phyloP scores from a whole-genome alignment of 2,797 vertebrate species.

The Hippoglossus hippoglossus region DNA sequence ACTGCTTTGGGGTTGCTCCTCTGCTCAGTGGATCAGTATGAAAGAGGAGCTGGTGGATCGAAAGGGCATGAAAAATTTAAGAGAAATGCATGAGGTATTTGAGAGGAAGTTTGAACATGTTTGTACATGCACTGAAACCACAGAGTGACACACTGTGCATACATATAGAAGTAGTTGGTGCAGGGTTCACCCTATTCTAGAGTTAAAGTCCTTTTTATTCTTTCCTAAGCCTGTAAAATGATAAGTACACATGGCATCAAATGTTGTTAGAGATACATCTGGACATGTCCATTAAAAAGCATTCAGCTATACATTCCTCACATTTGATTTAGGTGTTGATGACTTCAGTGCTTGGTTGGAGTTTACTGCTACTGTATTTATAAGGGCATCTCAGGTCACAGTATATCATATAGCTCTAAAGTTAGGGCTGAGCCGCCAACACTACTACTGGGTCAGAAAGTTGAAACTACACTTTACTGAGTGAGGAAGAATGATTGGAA shows the following conservation, averaged over 20 bases:
- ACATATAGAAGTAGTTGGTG: slow-evolving; percentile 9
- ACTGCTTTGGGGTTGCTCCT: slow-evolving; percentile 75
- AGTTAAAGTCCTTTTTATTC: neutral
- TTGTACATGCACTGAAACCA: slow-evolving; percentile 64
- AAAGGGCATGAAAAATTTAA: slow-evolving; percentile 85
- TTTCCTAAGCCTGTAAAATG: neutral
- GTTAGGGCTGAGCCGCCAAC: slow-evolving; percentile 56
- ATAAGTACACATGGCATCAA: neutral
- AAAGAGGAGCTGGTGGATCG: slow-evolving; percentile 80
- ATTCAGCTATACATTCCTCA: slow-evolving; percentile 21
- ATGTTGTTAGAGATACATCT: slow-evolving; percentile 1
- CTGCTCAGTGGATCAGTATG: slow-evolving; percentile 72
- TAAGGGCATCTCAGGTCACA: slow-evolving; percentile 63
- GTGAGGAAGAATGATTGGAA: slow-evolving; percentile 4
- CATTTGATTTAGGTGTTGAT: slow-evolving; percentile 34
- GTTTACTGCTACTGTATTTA: slow-evolving; percentile 67
- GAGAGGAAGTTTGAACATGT: slow-evolving; percentile 56
- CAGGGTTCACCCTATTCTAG: neutral
- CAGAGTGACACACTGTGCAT: slow-evolving; percentile 39
- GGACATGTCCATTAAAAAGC: slow-evolving; percentile 3
- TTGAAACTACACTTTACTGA: slow-evolving; percentile 20
- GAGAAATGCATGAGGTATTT: slow-evolving; percentile 79
- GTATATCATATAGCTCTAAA: slow-evolving; percentile 76
- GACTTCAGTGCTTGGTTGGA: slow-evolving; percentile 25
- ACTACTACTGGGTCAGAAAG: slow-evolving; percentile 23